Evolutionary conservation across 2,113 vertebrate species (phyloP).

Genomic region (Micromys minutus): DNA sequence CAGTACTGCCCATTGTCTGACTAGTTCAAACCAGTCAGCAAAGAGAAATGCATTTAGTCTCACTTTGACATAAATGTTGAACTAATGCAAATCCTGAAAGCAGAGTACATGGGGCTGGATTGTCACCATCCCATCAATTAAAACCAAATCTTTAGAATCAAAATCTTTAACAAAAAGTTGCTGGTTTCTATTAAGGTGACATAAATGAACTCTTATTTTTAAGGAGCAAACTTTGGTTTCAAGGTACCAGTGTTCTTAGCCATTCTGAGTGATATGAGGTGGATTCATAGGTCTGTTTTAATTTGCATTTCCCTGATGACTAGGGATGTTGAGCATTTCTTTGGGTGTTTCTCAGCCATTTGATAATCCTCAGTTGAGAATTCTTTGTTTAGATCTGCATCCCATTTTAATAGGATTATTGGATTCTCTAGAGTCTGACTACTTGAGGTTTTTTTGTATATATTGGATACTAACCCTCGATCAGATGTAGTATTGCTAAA

Average conservation of each 20-base stretch:
- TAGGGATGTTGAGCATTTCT: too few species aligned
- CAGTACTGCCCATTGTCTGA: background rate
- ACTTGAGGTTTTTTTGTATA: too few species aligned
- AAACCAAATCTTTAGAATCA: slow-evolving; percentile 34
- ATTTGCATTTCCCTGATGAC: too few species aligned
- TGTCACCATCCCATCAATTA: background rate
- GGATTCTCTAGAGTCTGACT: too few species aligned
- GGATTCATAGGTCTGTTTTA: too few species aligned
- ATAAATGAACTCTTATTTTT: slow-evolving; percentile 2
- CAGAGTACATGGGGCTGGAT: background rate
- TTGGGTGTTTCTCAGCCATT: too few species aligned
- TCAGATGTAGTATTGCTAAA: too few species aligned
- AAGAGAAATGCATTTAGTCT: slow-evolving; percentile 1
- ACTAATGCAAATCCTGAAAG: background rate
- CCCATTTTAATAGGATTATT: too few species aligned
- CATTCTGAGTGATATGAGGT: too few species aligned
- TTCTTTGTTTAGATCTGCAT: too few species aligned
- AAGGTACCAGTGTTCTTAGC: slow-evolving; percentile 24
- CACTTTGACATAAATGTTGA: background rate
- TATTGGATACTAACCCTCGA: too few species aligned
- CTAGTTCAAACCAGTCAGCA: background rate
- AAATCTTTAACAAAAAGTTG: background rate
- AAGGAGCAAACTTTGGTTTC: background rate
- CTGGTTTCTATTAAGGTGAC: background rate
- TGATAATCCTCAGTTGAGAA: too few species aligned